Base-by-base conservation (phyloP, 2,888 invertebrate species). In the Sthenelais limicola region DNA sequence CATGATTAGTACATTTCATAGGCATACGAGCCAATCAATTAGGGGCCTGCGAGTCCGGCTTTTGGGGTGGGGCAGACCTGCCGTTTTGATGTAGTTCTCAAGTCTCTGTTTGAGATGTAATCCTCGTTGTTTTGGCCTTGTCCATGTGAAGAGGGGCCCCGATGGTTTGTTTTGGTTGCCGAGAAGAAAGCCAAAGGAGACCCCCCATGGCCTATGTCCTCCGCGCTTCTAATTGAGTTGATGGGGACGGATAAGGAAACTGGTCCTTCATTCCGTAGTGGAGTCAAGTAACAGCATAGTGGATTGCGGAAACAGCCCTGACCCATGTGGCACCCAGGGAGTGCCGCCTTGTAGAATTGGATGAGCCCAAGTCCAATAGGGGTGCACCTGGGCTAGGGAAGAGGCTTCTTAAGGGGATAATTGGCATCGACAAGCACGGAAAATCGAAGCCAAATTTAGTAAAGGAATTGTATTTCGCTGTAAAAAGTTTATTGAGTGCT, bases 1-100 rank as follows among this genome's bases (percentile, higher is more conserved):
- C 30, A 26, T 52, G 52, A 52, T 52, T 52, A 52, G 52, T 52
- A 5, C 49, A n/a, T 49, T 52, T 52, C 24, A 52, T 52, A 52
- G 26, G 15, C 52, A 3, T 24, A 15, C n/a, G 26, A 52, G 5
- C 52, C 52, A 52, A 52, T 52, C 52, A 52, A 52, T 52, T 52
- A 52, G 30, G 52, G n/a, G 52, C 52, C 30, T 24, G 30, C 18
- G 26, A 15, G 26, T 24, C 26, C 26, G 52, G 21, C 12, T 52
- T 52, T 15, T 26, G 30, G 52, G 52, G 24, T 26, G 48, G 2
- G 30, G 52, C 52, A 26, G 15, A 26, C 2, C 3, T 24, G 15
- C 12, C 21, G 52, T 52, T 52, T 52, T 52, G 52, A 52, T n/a
- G 3, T 52, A 30, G 3, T 3, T 52, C 52, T 52, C 52, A 12